Base-by-base conservation (phyloP, 2,888 invertebrate genomes). In the Neuroscelio doddi region DNA sequence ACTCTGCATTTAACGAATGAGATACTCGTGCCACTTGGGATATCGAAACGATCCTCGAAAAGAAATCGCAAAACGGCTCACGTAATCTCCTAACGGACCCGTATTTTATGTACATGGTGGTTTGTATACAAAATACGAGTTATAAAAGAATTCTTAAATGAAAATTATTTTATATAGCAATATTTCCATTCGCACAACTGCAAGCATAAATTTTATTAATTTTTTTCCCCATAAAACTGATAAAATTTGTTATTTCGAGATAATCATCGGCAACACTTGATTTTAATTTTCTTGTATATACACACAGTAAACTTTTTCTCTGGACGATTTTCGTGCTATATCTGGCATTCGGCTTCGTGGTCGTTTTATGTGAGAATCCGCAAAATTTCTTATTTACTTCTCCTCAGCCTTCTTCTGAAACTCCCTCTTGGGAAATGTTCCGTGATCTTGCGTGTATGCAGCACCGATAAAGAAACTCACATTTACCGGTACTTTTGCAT, bases 401-500 rank as follows among this genome's bases (percentile, higher is more conserved):
- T 30, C 55, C 50, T 46, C 44, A 45, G 53, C 44, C 56, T 51
- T 45, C 51, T 10, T 10, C 7, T n/a, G 42, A 29, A 50, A 52
- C 58, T 51, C 17, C 50, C 64, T 59, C 64, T 53, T 29, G 64
- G 64, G 64, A 64, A 64, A 64, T 64, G 58, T 64, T 59, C 64
- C 59, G 55, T 64, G 51, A 64, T 55, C 64, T 59, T 64, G 56
- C 51, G 21, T 50, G 45, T 51, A 59, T 56, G 53, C 55, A 16
- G 42, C 49, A 34, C 59, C 59, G 64, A 59, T 64, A 64, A 64
- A 64, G 59, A 59, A 59, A 56, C 49, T 64, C 59, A 51, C 64
- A 59, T 59, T 64, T 55, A 64, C 64, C 51, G 50, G 50, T 55
- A 59, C 64, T 59, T 64, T 64, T 64, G 59, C 64, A 64, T 64